Conservation (phyloP, 2,113 vertebrate genomes). For the Peromyscus polionotus region DNA sequence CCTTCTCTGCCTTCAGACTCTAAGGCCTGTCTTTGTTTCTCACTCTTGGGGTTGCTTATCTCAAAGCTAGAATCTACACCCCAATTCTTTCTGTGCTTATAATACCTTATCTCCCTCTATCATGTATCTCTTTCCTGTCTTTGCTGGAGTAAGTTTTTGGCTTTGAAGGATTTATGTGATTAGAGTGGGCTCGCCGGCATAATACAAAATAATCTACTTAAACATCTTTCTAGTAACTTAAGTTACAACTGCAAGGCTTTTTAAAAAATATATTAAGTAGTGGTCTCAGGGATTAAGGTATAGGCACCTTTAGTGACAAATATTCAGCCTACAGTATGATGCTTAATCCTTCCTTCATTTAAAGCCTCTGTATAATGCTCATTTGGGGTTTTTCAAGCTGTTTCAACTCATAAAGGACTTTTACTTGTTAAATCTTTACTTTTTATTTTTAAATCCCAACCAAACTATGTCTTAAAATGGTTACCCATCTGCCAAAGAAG, state of each 20-base stretch:
- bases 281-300: background rate
- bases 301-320: background rate
- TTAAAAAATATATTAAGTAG: background rate
- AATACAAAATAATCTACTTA: background rate
- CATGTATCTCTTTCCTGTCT: background rate
- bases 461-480: background rate
- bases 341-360: background rate
- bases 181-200: background rate
- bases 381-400: background rate
- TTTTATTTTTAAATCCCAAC: background rate
- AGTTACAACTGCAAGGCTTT: background rate
- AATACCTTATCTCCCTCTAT: background rate
- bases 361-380: background rate
- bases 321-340: background rate
- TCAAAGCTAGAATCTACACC: background rate
- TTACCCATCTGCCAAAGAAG: background rate
- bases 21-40: background rate
- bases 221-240: background rate
- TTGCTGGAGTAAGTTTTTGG: background rate
- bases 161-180: slow-evolving; percentile 6
- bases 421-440: background rate
- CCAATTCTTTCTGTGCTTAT: background rate
- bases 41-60: fast-evolving
- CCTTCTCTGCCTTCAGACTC: background rate
- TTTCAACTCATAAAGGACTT: background rate